Percentiles rank a stretch among this genome's conserved stretches.
phyloP scores from a whole-genome alignment of 2,888 invertebrate species.

The Tenthredo mesomela region DNA sequence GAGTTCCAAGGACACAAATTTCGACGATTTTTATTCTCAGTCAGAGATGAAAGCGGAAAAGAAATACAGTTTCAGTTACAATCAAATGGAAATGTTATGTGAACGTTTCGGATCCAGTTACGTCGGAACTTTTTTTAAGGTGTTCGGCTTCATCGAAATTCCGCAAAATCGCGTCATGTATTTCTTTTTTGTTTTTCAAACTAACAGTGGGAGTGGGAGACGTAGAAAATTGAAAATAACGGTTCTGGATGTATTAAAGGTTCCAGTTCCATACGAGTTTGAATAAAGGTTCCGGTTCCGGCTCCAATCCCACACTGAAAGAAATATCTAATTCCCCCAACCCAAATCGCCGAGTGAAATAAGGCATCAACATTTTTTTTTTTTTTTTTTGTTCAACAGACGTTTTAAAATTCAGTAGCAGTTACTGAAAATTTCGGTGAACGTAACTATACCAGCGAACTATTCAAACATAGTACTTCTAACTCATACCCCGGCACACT shows the following conservation, averaged over 20 bases:
- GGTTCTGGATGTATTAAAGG: neutral
- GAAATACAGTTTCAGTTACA: neutral
- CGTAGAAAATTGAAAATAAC: neutral
- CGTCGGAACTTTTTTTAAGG: neutral
- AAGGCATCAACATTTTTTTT: too few relatives aligned
- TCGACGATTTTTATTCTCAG: neutral
- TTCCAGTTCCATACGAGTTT: neutral
- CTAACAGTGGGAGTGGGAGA: neutral
- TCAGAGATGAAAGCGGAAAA: neutral
- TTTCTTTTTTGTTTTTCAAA: neutral
- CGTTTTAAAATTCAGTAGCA: too few relatives aligned
- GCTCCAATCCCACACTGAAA: neutral
- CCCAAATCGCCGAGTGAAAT: too few relatives aligned
- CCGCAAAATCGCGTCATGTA: neutral
- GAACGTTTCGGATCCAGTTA: neutral
- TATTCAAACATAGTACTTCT: too few relatives aligned
- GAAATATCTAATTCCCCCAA: too few relatives aligned
- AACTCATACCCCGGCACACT: too few relatives aligned
- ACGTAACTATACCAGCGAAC: too few relatives aligned
- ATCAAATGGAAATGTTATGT: neutral
- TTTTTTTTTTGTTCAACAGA: too few relatives aligned
- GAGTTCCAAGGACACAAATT: neutral
- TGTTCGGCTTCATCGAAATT: neutral
- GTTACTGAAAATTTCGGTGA: too few relatives aligned
- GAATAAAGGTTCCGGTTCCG: neutral